Evolutionary conservation across 2,113 vertebrate species (phyloP).

Genomic region (Dunckerocampus dactyliophorus): DNA sequence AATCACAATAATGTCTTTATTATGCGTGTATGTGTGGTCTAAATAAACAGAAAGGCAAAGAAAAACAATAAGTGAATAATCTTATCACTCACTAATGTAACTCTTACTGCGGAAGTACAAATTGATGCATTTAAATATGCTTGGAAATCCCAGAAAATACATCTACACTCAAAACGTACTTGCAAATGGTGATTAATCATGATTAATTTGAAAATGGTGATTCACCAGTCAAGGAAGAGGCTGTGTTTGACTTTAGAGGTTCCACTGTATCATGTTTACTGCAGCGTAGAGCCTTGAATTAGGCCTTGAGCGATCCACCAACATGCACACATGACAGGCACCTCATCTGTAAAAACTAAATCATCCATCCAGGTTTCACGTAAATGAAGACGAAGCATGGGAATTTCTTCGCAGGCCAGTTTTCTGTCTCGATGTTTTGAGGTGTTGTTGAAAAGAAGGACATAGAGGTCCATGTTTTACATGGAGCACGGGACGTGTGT

Average conservation of each 20-base stretch:
- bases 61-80: no score
- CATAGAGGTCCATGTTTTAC: neutral
- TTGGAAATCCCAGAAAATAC: no score
- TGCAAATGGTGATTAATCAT: no score
- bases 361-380: neutral
- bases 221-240: no score
- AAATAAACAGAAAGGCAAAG: no score
- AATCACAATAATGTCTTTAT: no score
- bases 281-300: conserved; percentile 1
- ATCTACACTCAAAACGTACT: no score
- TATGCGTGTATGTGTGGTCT: no score
- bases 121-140: no score
- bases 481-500: conserved; percentile 4
- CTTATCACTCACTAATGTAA: no score
- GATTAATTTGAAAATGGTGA: no score
- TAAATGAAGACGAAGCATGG: conserved; percentile 8
- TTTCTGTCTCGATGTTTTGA: neutral
- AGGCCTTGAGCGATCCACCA: neutral
- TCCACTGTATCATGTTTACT: neutral
- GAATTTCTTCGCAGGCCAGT: conserved; percentile 7
- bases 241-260: neutral
- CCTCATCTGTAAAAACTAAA: neutral
- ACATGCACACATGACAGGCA: neutral
- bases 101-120: no score
- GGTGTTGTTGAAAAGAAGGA: neutral